Percentiles rank a stretch among this genome's conserved stretches.
Conservation (phyloP, 2,797 vertebrate genomes). For the Sebastes dallii region DNA sequence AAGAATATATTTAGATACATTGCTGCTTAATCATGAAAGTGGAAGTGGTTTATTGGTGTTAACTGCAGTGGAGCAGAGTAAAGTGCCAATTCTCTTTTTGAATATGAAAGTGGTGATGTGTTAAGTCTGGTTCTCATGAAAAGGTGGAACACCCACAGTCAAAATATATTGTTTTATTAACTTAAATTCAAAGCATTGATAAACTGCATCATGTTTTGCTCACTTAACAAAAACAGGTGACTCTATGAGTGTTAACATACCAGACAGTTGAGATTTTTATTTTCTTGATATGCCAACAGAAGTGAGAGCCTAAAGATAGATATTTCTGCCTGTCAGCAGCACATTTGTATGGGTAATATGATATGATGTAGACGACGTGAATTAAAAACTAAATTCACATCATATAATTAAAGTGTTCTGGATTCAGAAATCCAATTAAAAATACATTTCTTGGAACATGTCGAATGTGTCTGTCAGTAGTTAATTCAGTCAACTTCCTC, state of each 20-base stretch:
- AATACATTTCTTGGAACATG: neutral
- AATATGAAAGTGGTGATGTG: no score
- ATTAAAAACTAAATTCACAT: neutral
- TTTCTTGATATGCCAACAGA: no score
- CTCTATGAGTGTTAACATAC: neutral
- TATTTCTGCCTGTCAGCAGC: neutral
- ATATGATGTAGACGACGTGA: neutral
- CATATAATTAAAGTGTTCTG: neutral
- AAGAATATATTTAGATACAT: neutral
- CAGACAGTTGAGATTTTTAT: neutral
- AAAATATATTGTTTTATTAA: no score
- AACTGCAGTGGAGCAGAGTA: neutral
- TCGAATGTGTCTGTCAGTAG: neutral
- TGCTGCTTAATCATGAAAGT: neutral
- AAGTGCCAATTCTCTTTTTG: neutral
- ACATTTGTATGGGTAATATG: neutral
- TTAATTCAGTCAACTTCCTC: conserved; percentile 2
- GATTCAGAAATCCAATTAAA: neutral
- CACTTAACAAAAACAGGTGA: neutral
- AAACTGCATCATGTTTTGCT: neutral
- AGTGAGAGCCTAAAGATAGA: no score
- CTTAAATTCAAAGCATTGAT: no score
- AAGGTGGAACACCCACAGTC: neutral
- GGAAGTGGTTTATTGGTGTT: neutral
- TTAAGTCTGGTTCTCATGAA: no score